These are phyloP conservation scores for Caenorhabditis panamensis DNA, from an alignment of 2,888 invertebrate species.

Conservation along the genomic window DNA sequence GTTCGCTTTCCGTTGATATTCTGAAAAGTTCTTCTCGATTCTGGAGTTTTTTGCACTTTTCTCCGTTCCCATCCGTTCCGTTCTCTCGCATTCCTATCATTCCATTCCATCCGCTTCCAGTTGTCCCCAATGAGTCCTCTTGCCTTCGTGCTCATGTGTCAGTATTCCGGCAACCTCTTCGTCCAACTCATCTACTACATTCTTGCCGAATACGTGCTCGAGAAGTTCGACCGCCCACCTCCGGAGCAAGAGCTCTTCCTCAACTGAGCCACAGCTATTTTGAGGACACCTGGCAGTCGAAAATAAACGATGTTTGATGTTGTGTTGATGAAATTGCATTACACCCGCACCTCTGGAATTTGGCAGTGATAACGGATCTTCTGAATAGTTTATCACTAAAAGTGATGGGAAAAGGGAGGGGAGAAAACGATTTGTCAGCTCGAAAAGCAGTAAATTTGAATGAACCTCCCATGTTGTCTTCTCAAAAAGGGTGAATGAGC, in stretches of 20 bases:
- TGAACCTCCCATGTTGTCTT: no score
- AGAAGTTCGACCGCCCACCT: conserved; percentile 67
- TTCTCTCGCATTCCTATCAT: background rate
- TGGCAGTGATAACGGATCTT: conserved; percentile 36
- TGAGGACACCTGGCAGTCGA: conserved; percentile 28
- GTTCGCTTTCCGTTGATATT: background rate
- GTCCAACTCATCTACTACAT: conserved; percentile 74
- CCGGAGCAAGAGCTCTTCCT: conserved; percentile 54
- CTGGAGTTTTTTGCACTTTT: conserved; percentile 7
- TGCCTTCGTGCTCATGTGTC: conserved; percentile 65
- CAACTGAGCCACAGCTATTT: conserved; percentile 26
- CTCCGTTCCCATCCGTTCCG: background rate
- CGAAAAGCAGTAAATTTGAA: background rate
- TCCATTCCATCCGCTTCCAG: background rate
- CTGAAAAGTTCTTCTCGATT: conserved; percentile 4
- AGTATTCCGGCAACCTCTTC: conserved; percentile 73
- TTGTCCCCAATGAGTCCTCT: conserved; percentile 35
- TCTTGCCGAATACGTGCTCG: conserved; percentile 68
- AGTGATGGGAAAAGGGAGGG: background rate
- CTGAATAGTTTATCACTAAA: conserved; percentile 4
- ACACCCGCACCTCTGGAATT: conserved; percentile 23
- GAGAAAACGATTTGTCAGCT: conserved; percentile 35
- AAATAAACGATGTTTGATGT: conserved; percentile 58
- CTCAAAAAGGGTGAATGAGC: no score
- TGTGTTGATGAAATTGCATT: conserved; percentile 46